Evolutionary conservation across 2,888 invertebrate genomes (phyloP).

Genomic region (Tetheella fluctuosa): DNA sequence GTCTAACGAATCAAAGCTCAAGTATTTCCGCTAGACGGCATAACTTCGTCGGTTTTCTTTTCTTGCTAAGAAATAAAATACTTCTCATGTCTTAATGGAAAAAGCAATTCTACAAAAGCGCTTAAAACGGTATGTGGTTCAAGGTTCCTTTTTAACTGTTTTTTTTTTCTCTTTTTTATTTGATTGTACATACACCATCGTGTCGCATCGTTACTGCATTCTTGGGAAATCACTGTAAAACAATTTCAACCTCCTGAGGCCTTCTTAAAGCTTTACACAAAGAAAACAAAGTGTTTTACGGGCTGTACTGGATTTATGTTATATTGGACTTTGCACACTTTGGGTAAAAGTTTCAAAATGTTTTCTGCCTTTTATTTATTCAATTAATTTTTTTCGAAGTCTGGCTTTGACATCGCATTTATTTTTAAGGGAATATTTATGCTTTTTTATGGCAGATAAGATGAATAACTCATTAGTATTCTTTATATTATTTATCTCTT

Average conservation of each 20-base stretch:
- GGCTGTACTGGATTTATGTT: constrained; percentile 5
- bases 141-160: constrained; percentile 11
- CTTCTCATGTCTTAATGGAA: not conserved
- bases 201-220: constrained; percentile 21
- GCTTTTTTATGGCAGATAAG: not conserved
- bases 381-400: not conserved
- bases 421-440: not conserved
- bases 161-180: constrained; percentile 9
- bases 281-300: constrained; percentile 6
- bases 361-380: constrained; percentile 4
- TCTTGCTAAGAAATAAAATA: constrained; percentile 6
- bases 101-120: not conserved
- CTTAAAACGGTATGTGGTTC: constrained; percentile 9
- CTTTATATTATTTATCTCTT: not conserved
- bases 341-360: not conserved
- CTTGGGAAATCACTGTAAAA: constrained; percentile 10
- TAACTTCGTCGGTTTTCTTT: not conserved
- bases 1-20: not conserved
- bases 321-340: constrained; percentile 7
- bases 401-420: constrained; percentile 1
- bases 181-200: constrained; percentile 8
- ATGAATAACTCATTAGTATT: not conserved
- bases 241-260: constrained; percentile 7
- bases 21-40: not conserved
- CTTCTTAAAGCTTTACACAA: constrained; percentile 8